Evolutionary conservation across 1,140 invertebrate genomes (phyloP).

Genomic region (Thalassaphorura encarpata): DNA sequence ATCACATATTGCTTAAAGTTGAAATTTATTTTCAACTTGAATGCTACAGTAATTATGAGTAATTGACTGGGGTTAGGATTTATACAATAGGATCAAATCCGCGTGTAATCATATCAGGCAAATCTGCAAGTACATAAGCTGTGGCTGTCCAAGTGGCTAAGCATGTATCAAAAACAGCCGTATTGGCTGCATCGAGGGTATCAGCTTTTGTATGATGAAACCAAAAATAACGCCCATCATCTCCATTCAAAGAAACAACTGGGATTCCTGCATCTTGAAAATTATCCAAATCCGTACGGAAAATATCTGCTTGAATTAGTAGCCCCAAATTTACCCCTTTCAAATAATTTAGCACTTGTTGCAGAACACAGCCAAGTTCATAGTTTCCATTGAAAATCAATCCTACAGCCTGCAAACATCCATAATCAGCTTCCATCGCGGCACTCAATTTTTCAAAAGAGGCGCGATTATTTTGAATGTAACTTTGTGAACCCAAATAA

Average conservation of each 20-base stretch:
- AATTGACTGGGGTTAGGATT: too few relatives aligned
- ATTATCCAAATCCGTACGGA: slow-evolving; percentile 12
- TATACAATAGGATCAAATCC: too few relatives aligned
- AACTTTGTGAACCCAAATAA: slow-evolving; percentile 36
- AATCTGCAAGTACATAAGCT: slow-evolving; percentile 43
- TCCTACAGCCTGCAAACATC: slow-evolving; percentile 42
- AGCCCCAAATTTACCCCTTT: slow-evolving; percentile 39
- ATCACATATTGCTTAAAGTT: too few relatives aligned
- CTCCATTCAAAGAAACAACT: slow-evolving; percentile 24
- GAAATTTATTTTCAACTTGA: too few relatives aligned
- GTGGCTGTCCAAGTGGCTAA: slow-evolving; percentile 62
- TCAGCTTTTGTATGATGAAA: slow-evolving; percentile 37
- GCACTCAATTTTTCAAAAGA: slow-evolving; percentile 36
- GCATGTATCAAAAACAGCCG: slow-evolving; percentile 40
- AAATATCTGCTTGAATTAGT: neutral
- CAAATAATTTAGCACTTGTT: slow-evolving; percentile 38
- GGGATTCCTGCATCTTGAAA: slow-evolving; percentile 5
- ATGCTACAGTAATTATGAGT: too few relatives aligned
- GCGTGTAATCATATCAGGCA: slow-evolving; percentile 7
- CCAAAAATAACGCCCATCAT: slow-evolving; percentile 39
- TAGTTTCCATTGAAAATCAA: slow-evolving; percentile 34
- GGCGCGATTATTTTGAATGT: slow-evolving; percentile 35
- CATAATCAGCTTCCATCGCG: slow-evolving; percentile 46
- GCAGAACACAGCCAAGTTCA: slow-evolving; percentile 33
- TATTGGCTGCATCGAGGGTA: slow-evolving; percentile 38